Evolutionary conservation across 2,113 vertebrate species (phyloP).

Genomic region (Pachycephala philippinensis): DNA sequence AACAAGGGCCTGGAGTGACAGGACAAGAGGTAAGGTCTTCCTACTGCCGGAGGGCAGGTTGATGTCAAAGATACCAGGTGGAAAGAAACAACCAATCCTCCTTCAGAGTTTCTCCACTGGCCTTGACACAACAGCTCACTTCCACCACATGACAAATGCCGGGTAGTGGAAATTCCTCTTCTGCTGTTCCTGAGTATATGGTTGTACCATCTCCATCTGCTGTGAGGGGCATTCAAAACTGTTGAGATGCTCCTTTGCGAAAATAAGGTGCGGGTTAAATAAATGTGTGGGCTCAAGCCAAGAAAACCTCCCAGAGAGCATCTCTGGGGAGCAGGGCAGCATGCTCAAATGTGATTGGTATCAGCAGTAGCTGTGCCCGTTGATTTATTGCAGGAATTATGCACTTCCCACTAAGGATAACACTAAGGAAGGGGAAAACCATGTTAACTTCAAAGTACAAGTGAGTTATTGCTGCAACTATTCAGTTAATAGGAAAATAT

Average conservation of each 20-base stretch:
- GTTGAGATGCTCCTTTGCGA: background rate
- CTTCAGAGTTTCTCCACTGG: background rate
- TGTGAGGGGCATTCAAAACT: background rate
- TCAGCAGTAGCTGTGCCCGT: fast-evolving
- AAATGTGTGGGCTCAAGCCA: background rate
- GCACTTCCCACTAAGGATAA: background rate
- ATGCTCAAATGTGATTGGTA: fast-evolving
- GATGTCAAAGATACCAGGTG: background rate
- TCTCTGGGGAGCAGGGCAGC: background rate
- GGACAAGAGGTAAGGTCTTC: background rate
- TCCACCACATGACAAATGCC: background rate
- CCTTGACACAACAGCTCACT: background rate
- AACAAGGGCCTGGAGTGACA: background rate
- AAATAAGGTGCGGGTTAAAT: background rate
- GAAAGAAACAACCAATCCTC: background rate
- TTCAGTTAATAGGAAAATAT: too few relatives aligned
- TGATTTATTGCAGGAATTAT: background rate
- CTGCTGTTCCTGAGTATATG: background rate
- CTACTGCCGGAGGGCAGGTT: background rate
- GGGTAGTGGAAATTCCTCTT: background rate
- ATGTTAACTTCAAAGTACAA: background rate
- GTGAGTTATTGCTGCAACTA: background rate
- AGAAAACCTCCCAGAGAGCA: background rate
- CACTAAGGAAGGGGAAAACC: background rate
- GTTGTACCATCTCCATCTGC: background rate